Conservation (phyloP, 2,797 vertebrate genomes). For the Sparus aurata region DNA sequence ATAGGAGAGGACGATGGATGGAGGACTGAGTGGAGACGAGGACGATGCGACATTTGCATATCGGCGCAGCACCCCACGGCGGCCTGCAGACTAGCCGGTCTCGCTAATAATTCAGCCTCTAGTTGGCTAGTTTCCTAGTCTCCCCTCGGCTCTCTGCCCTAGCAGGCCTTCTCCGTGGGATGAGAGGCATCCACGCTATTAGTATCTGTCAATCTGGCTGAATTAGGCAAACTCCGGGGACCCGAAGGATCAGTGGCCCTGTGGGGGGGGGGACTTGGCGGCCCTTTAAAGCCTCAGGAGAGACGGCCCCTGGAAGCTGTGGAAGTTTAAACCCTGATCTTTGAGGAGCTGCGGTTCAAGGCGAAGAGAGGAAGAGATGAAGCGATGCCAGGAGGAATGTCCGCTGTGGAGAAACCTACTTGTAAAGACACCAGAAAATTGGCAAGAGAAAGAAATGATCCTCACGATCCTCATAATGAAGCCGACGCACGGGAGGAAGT, state of each 20-base stretch:
- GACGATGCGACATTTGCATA: constrained; percentile 93
- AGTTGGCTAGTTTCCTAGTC: constrained; percentile 92
- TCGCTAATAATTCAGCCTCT: constrained; percentile 94
- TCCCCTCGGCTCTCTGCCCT: constrained; percentile 91
- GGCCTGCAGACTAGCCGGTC: constrained; percentile 87
- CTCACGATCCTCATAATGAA: background rate
- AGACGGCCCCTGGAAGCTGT: constrained; percentile 25
- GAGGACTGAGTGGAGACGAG: constrained; percentile 58
- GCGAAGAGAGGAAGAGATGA: background rate
- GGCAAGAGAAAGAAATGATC: constrained; percentile 32
- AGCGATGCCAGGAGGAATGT: background rate
- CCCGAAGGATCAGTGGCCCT: constrained; percentile 60
- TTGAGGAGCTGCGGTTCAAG: constrained; percentile 42
- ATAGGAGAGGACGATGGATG: constrained; percentile 31
- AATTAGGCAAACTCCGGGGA: constrained; percentile 60
- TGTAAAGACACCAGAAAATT: constrained; percentile 9
- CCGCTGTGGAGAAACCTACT: background rate
- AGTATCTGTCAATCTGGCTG: constrained; percentile 92
- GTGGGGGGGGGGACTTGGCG: constrained; percentile 49
- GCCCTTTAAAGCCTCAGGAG: constrained; percentile 40
- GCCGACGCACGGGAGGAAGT: background rate
- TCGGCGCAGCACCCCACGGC: constrained; percentile 90
- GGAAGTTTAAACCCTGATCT: constrained; percentile 35
- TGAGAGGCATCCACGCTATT: constrained; percentile 83
- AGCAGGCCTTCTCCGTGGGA: constrained; percentile 92